Percentiles rank a stretch among this genome's conserved stretches.
phyloP scores from a whole-genome alignment of 1,140 invertebrate species.

The Phymorhynchus buccinoides region DNA sequence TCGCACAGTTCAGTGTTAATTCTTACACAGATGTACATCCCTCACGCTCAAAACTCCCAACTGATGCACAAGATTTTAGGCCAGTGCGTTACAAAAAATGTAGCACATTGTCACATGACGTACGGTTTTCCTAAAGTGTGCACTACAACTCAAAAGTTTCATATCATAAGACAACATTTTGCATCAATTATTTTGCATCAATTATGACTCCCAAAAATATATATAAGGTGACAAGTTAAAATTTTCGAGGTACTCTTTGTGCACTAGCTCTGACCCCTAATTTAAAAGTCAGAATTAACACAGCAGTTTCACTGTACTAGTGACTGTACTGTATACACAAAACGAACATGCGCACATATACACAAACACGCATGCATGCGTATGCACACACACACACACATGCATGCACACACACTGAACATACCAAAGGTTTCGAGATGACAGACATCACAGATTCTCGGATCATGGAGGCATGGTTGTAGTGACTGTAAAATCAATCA shows the following conservation, averaged over 20 bases:
- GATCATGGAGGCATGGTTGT: slow-evolving; percentile 89
- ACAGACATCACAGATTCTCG: slow-evolving; percentile 91
- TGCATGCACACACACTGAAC: neutral
- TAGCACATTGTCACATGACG: too few species aligned
- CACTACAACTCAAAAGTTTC: neutral
- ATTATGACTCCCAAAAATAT: too few species aligned
- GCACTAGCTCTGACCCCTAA: too few species aligned
- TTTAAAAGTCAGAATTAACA: neutral
- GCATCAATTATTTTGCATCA: too few species aligned
- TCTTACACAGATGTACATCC: neutral
- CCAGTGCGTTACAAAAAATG: neutral
- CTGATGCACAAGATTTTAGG: neutral
- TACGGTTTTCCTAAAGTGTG: neutral
- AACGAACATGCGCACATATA: neutral
- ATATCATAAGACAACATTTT: neutral
- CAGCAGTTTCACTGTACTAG: neutral
- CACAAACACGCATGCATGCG: neutral
- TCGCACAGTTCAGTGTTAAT: neutral
- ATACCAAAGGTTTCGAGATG: slow-evolving; percentile 89
- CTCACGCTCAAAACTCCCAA: too few species aligned
- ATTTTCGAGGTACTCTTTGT: too few species aligned
- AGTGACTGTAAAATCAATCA: slow-evolving; percentile 74
- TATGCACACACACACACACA: neutral
- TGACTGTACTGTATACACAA: neutral
- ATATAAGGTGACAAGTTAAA: too few species aligned